Percentiles rank a stretch among this genome's conserved stretches.
These are phyloP conservation scores for Xanthorhoe spadicearia DNA, from an alignment of 2,888 invertebrate genomes.

Conservation along the genomic window DNA sequence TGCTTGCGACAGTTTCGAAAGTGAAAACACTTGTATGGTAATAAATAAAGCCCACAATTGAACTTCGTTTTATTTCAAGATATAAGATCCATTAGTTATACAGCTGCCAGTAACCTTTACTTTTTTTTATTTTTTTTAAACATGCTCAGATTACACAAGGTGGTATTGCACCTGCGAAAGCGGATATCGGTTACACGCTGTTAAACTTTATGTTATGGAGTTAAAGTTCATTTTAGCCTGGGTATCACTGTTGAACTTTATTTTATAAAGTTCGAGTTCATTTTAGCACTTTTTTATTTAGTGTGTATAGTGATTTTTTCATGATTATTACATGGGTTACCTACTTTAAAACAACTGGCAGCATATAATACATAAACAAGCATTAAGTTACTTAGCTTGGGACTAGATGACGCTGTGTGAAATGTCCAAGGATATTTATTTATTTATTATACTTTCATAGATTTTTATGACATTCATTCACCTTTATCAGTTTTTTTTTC, in stretches of 20 bases:
- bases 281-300: constrained; percentile 23
- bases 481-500: no score
- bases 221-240: constrained; percentile 12
- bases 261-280: no score
- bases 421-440: no score
- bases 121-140: constrained; percentile 42
- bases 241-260: no score
- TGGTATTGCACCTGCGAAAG: constrained; percentile 63
- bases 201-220: constrained; percentile 22
- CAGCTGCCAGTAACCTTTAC: constrained; percentile 53
- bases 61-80: constrained; percentile 8
- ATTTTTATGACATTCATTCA: no score
- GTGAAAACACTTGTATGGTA: neutral
- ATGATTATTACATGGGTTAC: no score
- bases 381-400: no score
- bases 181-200: constrained; percentile 46
- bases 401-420: no score
- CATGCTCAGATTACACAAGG: constrained; percentile 57
- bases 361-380: no score
- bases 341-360: no score
- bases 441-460: no score
- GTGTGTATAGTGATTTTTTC: neutral
- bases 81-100: constrained; percentile 29
- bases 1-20: neutral
- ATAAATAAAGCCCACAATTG: neutral